A percentile compares a stretch with the other conserved stretches of the same genome.
phyloP scores from a whole-genome alignment of 1,140 invertebrate genomes.

The Caligus rogercresseyi region DNA sequence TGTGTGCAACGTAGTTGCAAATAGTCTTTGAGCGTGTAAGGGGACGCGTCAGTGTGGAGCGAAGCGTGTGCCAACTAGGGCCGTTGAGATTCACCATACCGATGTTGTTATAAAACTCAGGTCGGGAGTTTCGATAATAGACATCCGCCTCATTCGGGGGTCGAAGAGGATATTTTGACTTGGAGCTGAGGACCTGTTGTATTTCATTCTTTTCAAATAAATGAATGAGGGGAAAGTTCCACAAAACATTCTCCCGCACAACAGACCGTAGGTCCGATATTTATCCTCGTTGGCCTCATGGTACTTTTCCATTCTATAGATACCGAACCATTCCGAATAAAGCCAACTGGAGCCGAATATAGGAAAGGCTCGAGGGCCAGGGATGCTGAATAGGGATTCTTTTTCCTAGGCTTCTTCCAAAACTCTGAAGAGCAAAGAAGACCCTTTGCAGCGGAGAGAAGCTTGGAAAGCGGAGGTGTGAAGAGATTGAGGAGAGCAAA shows the following conservation, averaged over 20 bases:
- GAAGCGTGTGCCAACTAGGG: slow-evolving; percentile 53
- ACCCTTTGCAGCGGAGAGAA: neutral
- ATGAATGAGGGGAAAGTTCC: slow-evolving; percentile 52
- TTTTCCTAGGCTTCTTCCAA: neutral
- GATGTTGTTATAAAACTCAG: slow-evolving; percentile 54
- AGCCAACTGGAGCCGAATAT: slow-evolving; percentile 63
- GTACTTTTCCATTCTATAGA: slow-evolving; percentile 49
- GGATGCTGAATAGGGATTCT: slow-evolving; percentile 33
- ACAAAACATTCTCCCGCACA: slow-evolving; percentile 52
- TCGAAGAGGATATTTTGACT: slow-evolving; percentile 51
- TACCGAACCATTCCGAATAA: slow-evolving; percentile 40
- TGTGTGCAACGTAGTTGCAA: slow-evolving; percentile 50
- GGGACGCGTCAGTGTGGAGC: slow-evolving; percentile 50
- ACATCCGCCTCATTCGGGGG: slow-evolving; percentile 63
- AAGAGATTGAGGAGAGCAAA: neutral
- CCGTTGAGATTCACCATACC: slow-evolving; percentile 45
- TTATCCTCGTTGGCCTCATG: slow-evolving; percentile 61
- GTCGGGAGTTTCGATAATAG: slow-evolving; percentile 48
- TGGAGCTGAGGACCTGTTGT: slow-evolving; percentile 49
- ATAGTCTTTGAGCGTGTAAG: slow-evolving; percentile 57
- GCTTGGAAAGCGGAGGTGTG: neutral
- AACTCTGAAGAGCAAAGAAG: neutral
- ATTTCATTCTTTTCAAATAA: slow-evolving; percentile 55
- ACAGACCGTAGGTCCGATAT: slow-evolving; percentile 44
- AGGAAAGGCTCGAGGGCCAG: slow-evolving; percentile 51